A percentile compares a stretch with the other conserved stretches of the same genome.
phyloP scores from a whole-genome alignment of 1,140 invertebrate genomes.

The Trichonephila clavipes region DNA sequence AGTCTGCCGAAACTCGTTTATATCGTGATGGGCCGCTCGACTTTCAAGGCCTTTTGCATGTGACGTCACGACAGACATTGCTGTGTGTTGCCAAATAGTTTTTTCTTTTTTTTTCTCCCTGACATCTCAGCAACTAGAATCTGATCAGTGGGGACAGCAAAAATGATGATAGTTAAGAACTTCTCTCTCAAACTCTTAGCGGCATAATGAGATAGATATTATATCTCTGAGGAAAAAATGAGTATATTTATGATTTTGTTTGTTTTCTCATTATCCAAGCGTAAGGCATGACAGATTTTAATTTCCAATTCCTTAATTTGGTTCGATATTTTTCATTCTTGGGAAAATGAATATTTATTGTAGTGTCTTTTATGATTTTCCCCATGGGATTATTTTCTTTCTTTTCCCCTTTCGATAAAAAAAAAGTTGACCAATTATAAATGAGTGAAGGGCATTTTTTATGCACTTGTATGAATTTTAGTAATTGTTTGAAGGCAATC shows the following conservation, averaged over 20 bases:
- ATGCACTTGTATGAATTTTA: neutral
- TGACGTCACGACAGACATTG: conserved; percentile 3
- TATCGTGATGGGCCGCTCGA: conserved; percentile 48
- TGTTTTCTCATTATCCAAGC: neutral
- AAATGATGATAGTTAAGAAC: too few relatives aligned
- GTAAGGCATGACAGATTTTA: neutral
- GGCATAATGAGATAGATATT: too few relatives aligned
- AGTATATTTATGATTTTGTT: neutral
- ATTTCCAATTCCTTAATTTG: neutral
- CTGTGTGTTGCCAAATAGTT: conserved; percentile 35
- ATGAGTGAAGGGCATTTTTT: neutral
- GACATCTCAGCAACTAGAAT: neutral
- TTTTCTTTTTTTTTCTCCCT: neutral
- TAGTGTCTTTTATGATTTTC: neutral
- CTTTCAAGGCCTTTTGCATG: conserved; percentile 13
- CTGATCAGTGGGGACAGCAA: neutral
- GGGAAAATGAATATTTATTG: neutral
- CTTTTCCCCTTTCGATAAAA: neutral
- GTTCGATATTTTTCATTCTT: neutral
- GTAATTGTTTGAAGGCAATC: neutral
- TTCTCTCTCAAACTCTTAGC: too few relatives aligned
- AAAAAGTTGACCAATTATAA: neutral
- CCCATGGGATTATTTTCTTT: neutral
- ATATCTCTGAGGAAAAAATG: neutral
- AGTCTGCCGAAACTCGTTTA: conserved; percentile 67